phyloP scores from a whole-genome alignment of 2,888 invertebrate species.

The Cheilosia pagana region DNA sequence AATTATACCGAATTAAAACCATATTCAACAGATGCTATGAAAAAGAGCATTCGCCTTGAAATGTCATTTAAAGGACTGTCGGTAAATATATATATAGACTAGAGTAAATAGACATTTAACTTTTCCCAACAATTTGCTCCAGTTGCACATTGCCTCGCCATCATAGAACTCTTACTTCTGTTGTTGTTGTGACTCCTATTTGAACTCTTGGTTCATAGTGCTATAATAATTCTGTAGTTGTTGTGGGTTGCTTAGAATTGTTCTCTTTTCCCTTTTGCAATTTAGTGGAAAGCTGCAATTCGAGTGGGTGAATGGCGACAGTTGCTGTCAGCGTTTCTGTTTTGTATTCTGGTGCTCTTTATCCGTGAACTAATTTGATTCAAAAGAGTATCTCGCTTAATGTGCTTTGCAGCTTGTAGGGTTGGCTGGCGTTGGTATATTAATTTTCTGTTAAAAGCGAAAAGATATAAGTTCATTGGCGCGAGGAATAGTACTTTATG shows the following conservation, averaged over 20 bases:
- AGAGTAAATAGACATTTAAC: slow-evolving; percentile 47
- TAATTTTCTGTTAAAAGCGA: background rate
- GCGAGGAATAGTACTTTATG: background rate
- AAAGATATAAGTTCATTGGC: slow-evolving; percentile 21
- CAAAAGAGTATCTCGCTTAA: slow-evolving; percentile 42
- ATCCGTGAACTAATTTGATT: slow-evolving; percentile 56
- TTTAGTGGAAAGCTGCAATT: slow-evolving; percentile 6
- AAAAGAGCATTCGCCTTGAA: slow-evolving; percentile 21
- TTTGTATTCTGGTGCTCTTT: slow-evolving; percentile 21
- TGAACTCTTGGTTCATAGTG: slow-evolving; percentile 24
- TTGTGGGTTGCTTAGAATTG: slow-evolving; percentile 13
- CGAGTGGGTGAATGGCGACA: slow-evolving; percentile 35
- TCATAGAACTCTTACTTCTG: slow-evolving; percentile 30
- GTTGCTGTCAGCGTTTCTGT: slow-evolving; percentile 40
- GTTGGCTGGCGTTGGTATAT: background rate
- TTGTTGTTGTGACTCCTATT: slow-evolving; percentile 7
- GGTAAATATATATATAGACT: slow-evolving; percentile 1
- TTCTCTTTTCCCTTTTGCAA: slow-evolving; percentile 9
- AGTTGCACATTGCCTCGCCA: slow-evolving; percentile 40
- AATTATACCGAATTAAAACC: too few relatives aligned
- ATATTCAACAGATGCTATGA: background rate
- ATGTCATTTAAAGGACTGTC: slow-evolving; percentile 10
- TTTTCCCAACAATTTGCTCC: slow-evolving; percentile 45
- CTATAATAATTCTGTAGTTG: slow-evolving; percentile 39
- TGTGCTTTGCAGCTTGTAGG: slow-evolving; percentile 28